Percentiles rank a stretch among this genome's conserved stretches.
Evolutionary conservation across 2,797 vertebrate species (phyloP).

Genomic region (Chelon labrosus): DNA sequence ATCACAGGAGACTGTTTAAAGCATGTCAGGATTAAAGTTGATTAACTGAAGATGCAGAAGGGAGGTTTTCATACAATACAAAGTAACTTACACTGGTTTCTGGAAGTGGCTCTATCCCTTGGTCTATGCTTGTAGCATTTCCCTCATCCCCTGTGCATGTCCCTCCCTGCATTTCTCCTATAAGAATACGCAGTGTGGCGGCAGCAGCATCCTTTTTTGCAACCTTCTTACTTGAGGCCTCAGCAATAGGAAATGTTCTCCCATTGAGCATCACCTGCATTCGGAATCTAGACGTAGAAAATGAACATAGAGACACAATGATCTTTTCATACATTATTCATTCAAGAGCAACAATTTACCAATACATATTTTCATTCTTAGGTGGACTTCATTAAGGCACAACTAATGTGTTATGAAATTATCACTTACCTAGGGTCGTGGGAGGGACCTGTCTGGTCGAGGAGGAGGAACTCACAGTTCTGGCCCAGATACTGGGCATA

Average conservation of each 20-base stretch:
- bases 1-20: neutral
- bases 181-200: constrained; percentile 88
- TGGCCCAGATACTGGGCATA: constrained; percentile 92
- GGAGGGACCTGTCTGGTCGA: constrained; percentile 95
- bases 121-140: constrained; percentile 46
- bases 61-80: neutral
- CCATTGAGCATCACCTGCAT: constrained; percentile 95
- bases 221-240: constrained; percentile 95
- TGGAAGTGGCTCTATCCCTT: constrained; percentile 59
- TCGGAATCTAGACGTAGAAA: constrained; percentile 86
- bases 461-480: constrained; percentile 92
- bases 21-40: neutral
- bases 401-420: neutral
- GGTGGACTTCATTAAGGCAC: too few relatives aligned
- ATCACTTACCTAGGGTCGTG: constrained; percentile 93
- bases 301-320: neutral
- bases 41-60: neutral
- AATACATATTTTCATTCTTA: too few relatives aligned
- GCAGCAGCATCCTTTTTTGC: constrained; percentile 96
- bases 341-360: neutral
- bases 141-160: constrained; percentile 61
- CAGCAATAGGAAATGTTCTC: constrained; percentile 90
- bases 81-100: constrained; percentile 68
- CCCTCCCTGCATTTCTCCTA: constrained; percentile 83
- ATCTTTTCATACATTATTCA: constrained; percentile 5